Conservation (phyloP, 1,140 invertebrate genomes). For the Neuroterus valhalla region DNA sequence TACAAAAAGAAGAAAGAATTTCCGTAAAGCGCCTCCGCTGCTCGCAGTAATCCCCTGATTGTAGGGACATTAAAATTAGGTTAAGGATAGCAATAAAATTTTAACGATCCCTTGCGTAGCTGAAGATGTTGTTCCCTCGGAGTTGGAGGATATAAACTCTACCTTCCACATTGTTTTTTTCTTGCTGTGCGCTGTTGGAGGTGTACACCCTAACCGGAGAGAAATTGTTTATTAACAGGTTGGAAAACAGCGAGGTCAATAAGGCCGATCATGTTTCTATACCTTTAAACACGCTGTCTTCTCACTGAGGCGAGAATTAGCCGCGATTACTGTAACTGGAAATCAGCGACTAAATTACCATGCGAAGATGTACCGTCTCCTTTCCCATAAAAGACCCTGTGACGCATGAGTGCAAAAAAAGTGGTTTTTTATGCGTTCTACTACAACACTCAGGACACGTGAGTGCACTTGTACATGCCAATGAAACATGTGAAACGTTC, state of each 20-base stretch:
- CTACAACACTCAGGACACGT: too few species aligned
- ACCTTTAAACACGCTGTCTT: conserved; percentile 12
- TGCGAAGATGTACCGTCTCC: not conserved
- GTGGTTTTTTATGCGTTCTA: not conserved
- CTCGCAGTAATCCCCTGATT: not conserved
- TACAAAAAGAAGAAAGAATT: not conserved
- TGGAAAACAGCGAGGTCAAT: conserved; percentile 20
- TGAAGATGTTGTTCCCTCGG: conserved; percentile 31
- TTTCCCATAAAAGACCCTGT: not conserved
- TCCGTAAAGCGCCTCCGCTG: not conserved
- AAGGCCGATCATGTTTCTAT: conserved; percentile 13
- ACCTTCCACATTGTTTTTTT: not conserved
- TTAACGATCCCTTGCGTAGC: conserved; percentile 36
- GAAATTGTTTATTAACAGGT: conserved; percentile 30
- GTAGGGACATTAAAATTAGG: conserved; percentile 29
- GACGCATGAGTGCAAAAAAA: not conserved
- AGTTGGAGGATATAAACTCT: not conserved
- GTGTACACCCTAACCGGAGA: not conserved
- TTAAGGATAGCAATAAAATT: conserved; percentile 41
- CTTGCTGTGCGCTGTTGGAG: not conserved
- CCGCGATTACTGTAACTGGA: conserved; percentile 11
- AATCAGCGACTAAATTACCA: conserved; percentile 8
- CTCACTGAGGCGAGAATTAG: not conserved
- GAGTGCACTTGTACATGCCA: too few species aligned
- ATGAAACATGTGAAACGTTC: too few species aligned